These are phyloP conservation scores for Synergus japonicus DNA, from an alignment of 2,888 invertebrate species.

Conservation along the genomic window DNA sequence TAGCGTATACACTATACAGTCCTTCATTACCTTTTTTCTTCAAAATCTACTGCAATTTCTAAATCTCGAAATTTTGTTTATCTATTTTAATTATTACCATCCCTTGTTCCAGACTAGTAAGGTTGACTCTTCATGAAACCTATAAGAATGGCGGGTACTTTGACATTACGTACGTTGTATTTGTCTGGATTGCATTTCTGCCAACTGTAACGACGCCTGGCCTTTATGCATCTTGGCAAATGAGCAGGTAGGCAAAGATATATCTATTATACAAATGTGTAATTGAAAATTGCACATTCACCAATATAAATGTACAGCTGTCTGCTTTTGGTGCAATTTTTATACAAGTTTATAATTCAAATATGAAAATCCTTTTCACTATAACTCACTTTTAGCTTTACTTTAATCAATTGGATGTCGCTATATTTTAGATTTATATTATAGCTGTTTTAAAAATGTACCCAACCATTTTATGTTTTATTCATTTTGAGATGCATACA, in stretches of 20 bases:
- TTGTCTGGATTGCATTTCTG: constrained; percentile 85
- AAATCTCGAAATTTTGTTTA: no score
- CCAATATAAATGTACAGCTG: no score
- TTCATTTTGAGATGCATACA: background rate
- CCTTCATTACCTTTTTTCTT: no score
- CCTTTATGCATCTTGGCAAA: constrained; percentile 83
- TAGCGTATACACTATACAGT: no score
- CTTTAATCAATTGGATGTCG: no score
- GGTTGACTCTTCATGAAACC: constrained; percentile 83
- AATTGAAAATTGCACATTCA: no score
- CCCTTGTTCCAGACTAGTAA: constrained; percentile 78
- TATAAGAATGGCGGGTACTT: constrained; percentile 84
- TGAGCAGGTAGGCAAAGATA: constrained; percentile 79
- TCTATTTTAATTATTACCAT: no score
- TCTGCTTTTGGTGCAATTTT: no score
- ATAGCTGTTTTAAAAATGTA: background rate
- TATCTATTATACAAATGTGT: background rate
- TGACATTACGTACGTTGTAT: constrained; percentile 84
- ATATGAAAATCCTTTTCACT: no score
- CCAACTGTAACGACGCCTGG: constrained; percentile 84
- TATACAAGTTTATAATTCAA: no score
- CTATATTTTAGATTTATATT: background rate
- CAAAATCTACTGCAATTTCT: no score
- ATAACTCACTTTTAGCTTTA: no score
- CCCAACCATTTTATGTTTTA: background rate